phyloP scores from a whole-genome alignment of 2,797 vertebrate genomes.

The Manis crassicaudata region DNA sequence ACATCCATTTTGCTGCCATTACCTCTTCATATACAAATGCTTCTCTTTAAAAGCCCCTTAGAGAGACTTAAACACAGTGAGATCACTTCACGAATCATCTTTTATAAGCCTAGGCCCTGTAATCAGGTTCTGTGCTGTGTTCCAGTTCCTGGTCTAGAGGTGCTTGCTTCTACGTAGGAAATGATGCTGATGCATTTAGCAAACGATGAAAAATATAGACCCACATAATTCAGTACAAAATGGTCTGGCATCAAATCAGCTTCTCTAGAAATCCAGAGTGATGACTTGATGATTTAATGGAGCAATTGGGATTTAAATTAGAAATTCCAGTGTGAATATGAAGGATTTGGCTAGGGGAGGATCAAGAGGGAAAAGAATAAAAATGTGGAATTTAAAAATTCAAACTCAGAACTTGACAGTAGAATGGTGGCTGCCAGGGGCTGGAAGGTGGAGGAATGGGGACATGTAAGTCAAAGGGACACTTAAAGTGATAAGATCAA shows the following conservation, averaged over 20 bases:
- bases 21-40: background rate
- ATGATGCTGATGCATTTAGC: background rate
- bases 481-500: background rate
- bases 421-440: background rate
- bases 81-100: background rate
- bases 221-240: background rate
- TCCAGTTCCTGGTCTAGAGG: background rate
- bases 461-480: background rate
- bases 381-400: background rate
- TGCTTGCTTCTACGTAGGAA: background rate
- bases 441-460: background rate
- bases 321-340: background rate
- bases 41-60: background rate
- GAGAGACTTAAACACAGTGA: background rate
- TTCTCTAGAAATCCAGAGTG: constrained; percentile 2
- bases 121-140: background rate
- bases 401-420: background rate
- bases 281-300: background rate
- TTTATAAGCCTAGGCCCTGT: background rate
- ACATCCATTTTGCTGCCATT: background rate
- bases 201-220: background rate
- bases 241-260: background rate
- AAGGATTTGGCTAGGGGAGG: background rate
- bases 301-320: constrained; percentile 4
- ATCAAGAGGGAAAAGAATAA: background rate